Base-by-base conservation (phyloP, 2,113 vertebrate genomes). In the Cyrtonyx montezumae region DNA sequence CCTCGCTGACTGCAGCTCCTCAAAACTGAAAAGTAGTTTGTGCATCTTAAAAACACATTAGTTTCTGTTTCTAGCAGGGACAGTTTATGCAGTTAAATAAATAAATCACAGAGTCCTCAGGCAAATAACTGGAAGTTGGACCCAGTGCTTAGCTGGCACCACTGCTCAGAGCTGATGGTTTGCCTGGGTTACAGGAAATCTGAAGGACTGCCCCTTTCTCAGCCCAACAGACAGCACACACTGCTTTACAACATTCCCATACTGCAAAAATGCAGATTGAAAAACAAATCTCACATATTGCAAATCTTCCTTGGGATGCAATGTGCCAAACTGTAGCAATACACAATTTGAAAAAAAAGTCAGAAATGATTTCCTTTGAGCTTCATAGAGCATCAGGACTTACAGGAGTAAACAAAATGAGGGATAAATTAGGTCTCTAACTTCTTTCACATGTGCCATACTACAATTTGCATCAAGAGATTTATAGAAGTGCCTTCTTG, bases 231-330 rank as follows among this genome's bases (percentile, higher is more conserved):
- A 19, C 53, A 32, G 53, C 30, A 32, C 53, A 19, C 30, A 19
- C 11, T 28, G 17, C 53, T 32, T 55, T 1, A 32, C n/a, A 73
- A 43, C 30, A 11, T 63, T 40, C 71, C 83, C 71, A 82, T 87
- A 77, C 62, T 88, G 88, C 45, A 91, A 79, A 92, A 94, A 85
- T 22, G 46, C 82, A 76, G 25, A 73, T 92, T 77, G 95, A 81
- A 79, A 20, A 73, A 73, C 48, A 55, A 36, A 25, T 30, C 68
- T 28, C 59, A 32, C 34, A 23, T 73, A 53, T 51, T 6, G 34
- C 18, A 68, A 30, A 62, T 32, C 40, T 59, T 13, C n/a, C 25
- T 56, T 11, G 53, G 81, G 62, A 90, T 85, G 26, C 78, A 87
- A 79, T 7, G n/a, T 0, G 0, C 9, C 58, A 40, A 40, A 36